Percentiles rank a stretch among this genome's conserved stretches.
Conservation (phyloP, 2,113 vertebrate genomes). For the Trogon melanurus region DNA sequence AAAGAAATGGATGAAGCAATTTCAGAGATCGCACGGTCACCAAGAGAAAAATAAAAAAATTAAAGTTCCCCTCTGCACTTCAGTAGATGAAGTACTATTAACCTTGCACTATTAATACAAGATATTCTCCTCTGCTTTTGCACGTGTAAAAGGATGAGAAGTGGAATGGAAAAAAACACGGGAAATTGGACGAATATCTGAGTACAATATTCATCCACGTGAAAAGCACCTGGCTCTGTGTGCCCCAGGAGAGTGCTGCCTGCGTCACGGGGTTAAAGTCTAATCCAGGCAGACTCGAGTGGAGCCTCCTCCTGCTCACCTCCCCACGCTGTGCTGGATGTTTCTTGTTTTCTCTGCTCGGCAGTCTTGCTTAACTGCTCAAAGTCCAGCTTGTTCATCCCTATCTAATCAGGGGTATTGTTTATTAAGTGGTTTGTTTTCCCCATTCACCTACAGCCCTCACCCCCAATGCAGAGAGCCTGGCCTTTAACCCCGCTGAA, state of each 20-base stretch:
- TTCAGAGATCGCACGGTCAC: neutral
- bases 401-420: slow-evolving; percentile 74
- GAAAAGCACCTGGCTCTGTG: neutral
- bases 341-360: slow-evolving; percentile 62
- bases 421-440: slow-evolving; percentile 61
- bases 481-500: neutral
- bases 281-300: neutral
- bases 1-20: neutral
- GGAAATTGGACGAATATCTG: neutral
- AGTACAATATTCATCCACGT: neutral
- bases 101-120: neutral
- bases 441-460: neutral
- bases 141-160: neutral
- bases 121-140: too few relatives aligned
- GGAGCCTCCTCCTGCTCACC: neutral
- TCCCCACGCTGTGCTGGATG: neutral
- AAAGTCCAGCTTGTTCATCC: slow-evolving; percentile 73
- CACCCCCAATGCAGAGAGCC: neutral
- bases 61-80: neutral
- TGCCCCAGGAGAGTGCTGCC: neutral
- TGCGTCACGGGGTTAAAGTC: slow-evolving; percentile 16
- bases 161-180: slow-evolving; percentile 1
- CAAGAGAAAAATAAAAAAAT: neutral
- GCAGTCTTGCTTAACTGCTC: slow-evolving; percentile 70
- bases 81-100: neutral